Conservation (phyloP, 2,888 invertebrate species). For the Athalia circularis region DNA sequence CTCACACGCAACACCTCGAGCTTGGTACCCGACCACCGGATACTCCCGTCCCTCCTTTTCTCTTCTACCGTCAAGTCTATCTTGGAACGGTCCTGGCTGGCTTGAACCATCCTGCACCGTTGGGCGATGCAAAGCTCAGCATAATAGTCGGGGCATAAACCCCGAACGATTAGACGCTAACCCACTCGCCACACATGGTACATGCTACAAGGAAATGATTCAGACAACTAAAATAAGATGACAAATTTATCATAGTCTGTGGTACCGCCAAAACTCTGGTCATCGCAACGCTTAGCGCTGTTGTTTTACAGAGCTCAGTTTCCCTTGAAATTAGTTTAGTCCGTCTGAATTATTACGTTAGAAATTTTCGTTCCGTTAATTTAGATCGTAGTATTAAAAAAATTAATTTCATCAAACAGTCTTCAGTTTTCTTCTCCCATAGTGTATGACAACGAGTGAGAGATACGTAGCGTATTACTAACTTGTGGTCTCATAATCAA, state of each 20-base stretch:
- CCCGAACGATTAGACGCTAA: constrained; percentile 21
- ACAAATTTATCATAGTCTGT: constrained; percentile 40
- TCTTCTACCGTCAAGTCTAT: constrained; percentile 51
- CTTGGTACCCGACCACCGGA: constrained; percentile 67
- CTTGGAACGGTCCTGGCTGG: constrained; percentile 46
- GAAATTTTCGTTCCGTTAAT: not conserved
- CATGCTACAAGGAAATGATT: constrained; percentile 1
- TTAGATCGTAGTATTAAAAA: not conserved
- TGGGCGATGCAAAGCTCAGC: constrained; percentile 8
- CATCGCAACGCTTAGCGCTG: constrained; percentile 13
- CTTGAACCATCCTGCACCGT: constrained; percentile 27
- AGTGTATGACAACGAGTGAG: not conserved
- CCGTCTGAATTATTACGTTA: not conserved
- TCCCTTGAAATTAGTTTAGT: not conserved
- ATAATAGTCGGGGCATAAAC: constrained; percentile 2
- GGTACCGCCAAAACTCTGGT: not conserved
- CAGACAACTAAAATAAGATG: constrained; percentile 19
- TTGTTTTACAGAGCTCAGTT: constrained; percentile 18
- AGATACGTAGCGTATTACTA: not conserved
- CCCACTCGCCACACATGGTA: not conserved
- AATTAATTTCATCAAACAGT: not conserved
- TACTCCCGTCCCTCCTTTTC: constrained; percentile 60
- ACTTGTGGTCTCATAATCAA: not conserved
- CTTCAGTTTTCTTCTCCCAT: not conserved
- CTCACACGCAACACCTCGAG: constrained; percentile 72